phyloP scores from a whole-genome alignment of 2,888 invertebrate genomes.

The Eucriotettix oculatus region DNA sequence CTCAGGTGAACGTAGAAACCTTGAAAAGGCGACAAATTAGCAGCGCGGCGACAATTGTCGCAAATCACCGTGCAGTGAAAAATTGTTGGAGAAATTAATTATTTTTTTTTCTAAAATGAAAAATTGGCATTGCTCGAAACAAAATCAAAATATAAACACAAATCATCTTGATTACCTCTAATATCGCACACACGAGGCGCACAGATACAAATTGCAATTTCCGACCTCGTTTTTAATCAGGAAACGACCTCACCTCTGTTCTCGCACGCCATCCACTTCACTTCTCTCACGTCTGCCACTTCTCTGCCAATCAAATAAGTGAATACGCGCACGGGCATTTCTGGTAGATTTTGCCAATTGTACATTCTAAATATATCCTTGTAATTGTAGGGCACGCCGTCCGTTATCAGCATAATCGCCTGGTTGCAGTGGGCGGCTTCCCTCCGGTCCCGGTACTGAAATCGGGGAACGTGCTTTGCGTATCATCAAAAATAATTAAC shows the following conservation, averaged over 20 bases:
- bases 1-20: slow-evolving; percentile 93
- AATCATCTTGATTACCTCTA: too few relatives aligned
- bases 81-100: too few relatives aligned
- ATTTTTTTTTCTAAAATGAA: too few relatives aligned
- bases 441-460: slow-evolving; percentile 23
- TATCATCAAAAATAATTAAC: not conserved
- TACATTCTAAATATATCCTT: slow-evolving; percentile 80
- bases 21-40: slow-evolving; percentile 15
- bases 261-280: slow-evolving; percentile 91
- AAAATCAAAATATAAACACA: too few relatives aligned
- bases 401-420: slow-evolving; percentile 98
- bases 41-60: too few relatives aligned
- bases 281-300: slow-evolving; percentile 74
- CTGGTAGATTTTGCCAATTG: slow-evolving; percentile 61
- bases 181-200: too few relatives aligned
- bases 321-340: slow-evolving; percentile 85
- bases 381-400: slow-evolving; percentile 90
- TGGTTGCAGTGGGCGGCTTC: slow-evolving; percentile 67
- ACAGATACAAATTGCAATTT: too few relatives aligned
- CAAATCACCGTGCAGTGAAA: too few relatives aligned
- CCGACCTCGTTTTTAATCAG: too few relatives aligned
- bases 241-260: slow-evolving; percentile 81
- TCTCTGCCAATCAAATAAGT: slow-evolving; percentile 89
- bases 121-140: too few relatives aligned
- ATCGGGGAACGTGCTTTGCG: not conserved